Base-by-base conservation (phyloP, 2,113 vertebrate genomes). In the Neogobius melanostomus region DNA sequence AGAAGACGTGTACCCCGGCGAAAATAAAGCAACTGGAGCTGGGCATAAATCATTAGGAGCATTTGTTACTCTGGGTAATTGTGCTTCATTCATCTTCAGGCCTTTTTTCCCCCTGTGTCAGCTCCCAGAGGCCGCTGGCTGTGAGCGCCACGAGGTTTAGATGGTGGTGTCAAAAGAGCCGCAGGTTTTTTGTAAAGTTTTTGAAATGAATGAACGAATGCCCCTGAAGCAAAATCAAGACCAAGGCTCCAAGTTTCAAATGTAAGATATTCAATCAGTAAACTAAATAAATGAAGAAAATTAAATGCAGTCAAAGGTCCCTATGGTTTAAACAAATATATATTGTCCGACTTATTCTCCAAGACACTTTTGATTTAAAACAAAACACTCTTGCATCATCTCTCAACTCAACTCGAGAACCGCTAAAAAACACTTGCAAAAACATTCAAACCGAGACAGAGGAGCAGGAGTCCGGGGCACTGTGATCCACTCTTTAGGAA, bases 11-110 rank as follows among this genome's bases (percentile, higher is more conserved):
- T 84, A 82, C 81, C 76, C 82, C 60, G 89, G 86, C 82, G 43
- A 86, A 90, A 91, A 90, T 87, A 88, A 87, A 91, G 92, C 90
- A 92, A 93, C 90, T 68, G 7, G 86, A 93, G 89, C 85, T n/a
- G 75, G 69, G 83, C 88, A 92, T 93, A 92, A 93, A 93, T 93
- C 92, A 93, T 87, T 79, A 83, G 85, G 79, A 88, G 87, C 88
- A 90, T 90, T 91, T 92, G 88, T 91, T 91, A 91, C 84, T 85
- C 87, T n/a, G 54, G 77, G 82, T 90, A 90, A 90, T 90, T 91
- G 81, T 89, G 83, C 81, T 88, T 85, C 91, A 92, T 93, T 90
- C 83, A 90, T 92, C 91, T 92, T 92, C 74, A 78, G 77, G 66
- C 65, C 71, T 80, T 82, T 79, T 77, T 36, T 36, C 28, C 28